Percentiles rank a stretch among this genome's conserved stretches.
Conservation (phyloP, 2,888 invertebrate species). For the Trissoscelio sp. region DNA sequence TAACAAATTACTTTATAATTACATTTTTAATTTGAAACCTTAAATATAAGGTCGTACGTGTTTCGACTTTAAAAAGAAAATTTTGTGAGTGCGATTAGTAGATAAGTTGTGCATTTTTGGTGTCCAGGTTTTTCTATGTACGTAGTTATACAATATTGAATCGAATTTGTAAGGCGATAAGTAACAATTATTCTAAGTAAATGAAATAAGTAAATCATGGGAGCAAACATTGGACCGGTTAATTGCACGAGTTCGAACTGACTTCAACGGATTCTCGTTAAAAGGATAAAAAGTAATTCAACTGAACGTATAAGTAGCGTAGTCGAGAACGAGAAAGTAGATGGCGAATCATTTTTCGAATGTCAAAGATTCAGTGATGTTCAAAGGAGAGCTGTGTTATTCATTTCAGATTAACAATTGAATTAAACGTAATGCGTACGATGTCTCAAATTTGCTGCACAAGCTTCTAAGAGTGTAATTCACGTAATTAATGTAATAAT, state of each 20-base stretch:
- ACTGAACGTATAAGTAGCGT: not conserved
- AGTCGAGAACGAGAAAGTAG: conserved; percentile 41
- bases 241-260: conserved; percentile 47
- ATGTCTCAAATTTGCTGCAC: conserved; percentile 45
- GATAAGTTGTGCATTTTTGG: conserved; percentile 52
- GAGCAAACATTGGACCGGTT: conserved; percentile 51
- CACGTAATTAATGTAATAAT: conserved; percentile 28
- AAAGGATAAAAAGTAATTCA: not conserved
- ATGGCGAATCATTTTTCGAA: conserved; percentile 9
- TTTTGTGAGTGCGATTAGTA: not conserved
- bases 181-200: conserved; percentile 50
- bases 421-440: conserved; percentile 28
- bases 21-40: too few relatives aligned
- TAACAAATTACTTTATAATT: too few relatives aligned
- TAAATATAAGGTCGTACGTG: too few relatives aligned
- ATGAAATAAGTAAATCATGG: conserved; percentile 42
- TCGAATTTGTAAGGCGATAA: conserved; percentile 59
- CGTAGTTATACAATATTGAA: conserved; percentile 45
- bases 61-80: too few relatives aligned
- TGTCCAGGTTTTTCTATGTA: conserved; percentile 62
- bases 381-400: conserved; percentile 34
- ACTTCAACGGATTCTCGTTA: conserved; percentile 29
- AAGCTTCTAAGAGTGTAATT: conserved; percentile 54
- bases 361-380: conserved; percentile 5
- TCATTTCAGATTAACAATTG: conserved; percentile 25